Evolutionary conservation across 1,140 invertebrate genomes (phyloP), one percentile per base, ranked within the genome.

Genomic region (Achatina immaculata): DNA sequence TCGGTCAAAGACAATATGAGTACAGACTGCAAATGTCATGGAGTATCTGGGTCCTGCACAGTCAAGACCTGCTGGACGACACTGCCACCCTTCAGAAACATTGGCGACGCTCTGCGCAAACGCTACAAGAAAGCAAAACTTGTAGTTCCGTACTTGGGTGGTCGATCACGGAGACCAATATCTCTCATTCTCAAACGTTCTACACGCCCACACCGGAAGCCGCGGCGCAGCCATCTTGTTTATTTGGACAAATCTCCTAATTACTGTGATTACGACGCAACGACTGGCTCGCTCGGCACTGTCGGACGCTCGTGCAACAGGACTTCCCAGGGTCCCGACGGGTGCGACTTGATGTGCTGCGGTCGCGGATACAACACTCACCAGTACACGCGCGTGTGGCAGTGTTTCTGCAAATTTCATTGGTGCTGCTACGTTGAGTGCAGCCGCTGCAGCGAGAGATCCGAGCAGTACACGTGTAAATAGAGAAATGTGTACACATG

Each of bases 41-140:
- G 98, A 7, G 96, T 99, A 40, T 98, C 96, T 62, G 97, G 97
- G 7, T 97, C 96, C 66, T 99, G 98, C 89, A 96, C 96, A 14
- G 94, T 98, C 92, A 95, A 96, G 90, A 99, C 97, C 4, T 99
- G 98, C 90, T 99, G 98, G 97, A 95, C 95, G 89, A 96, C 95
- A 28, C 91, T 98, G 86, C 96, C 96, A 19, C 94, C 94, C 34
- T 98, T 98, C 93, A 93, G 95, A 80, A 93, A 94, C 88, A 94
- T 98, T 73, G 97, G 96, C 65, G 95, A 96, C 85, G 94, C 94
- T 81, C 93, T 98, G 62, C 84, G 95, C 93, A 94, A 94, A 82
- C 95, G 96, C 87, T 98, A 97, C 92, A 93, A 94, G 84, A 93
- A 94, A 86, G 95, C 96, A 43, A 94, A 94, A 90, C 93, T 94